Base-by-base conservation (phyloP, 2,113 vertebrate genomes). In the Salvelinus fontinalis region DNA sequence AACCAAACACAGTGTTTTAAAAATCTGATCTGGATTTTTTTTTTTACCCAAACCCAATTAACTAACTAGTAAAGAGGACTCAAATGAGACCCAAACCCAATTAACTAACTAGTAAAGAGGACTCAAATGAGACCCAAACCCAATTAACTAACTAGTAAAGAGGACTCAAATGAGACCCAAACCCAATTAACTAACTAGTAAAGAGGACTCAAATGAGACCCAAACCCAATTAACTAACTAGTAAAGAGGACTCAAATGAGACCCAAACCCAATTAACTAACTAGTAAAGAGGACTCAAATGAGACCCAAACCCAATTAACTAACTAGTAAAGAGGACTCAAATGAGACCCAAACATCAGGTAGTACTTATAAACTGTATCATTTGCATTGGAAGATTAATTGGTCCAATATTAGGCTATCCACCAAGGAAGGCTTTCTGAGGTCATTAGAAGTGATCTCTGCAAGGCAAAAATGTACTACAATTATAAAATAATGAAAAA, bases 401-500 rank as follows among this genome's bases (percentile, higher is more conserved):
- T 18, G 31, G 14, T 39, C 29, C 29, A 68, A 68, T 18, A 68
- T 18, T 27, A 67, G 29, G 29, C 75, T 73, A 82, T 84, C 72
- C 75, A 78, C 84, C 75, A 80, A 86, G 76, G 26, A 12, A 60
- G 31, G 64, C 66, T 34, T 71, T 82, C 66, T 44, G 27, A 67
- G 71, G 81, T 20, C 29, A 8, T n/a, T 0, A 44, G 70, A 64
- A 76, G 4, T 71, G 48, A 65, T 77, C 74, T 80, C 26, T 66
- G 62, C 31, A 57, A 29, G 18, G 51, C 75, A 69, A 70, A 57
- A 75, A 87, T 78, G 54, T 26, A 82, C 64, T 26, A 66, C 54
- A 81, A 78, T 82, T 78, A 79, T 49, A 5, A 18, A 27, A 8
- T 81, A 86, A 84, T 86, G 82, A 78, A 88, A 85, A 81, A 70